Evolutionary conservation across 2,888 invertebrate genomes (phyloP).

Genomic region (Parasteatoda lunata): DNA sequence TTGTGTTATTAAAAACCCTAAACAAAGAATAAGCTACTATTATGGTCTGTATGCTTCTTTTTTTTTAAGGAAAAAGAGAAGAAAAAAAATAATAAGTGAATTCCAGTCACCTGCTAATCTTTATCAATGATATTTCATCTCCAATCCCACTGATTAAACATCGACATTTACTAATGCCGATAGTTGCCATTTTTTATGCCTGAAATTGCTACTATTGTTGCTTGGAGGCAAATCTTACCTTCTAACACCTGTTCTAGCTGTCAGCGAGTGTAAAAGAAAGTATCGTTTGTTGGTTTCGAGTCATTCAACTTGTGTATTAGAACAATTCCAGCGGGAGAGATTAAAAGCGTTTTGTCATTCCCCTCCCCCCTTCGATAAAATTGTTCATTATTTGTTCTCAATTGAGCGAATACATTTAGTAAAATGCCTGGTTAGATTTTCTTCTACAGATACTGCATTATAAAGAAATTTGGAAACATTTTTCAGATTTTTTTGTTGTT

Average conservation of each 20-base stretch:
- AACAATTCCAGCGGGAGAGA: background rate
- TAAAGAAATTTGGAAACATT: no score
- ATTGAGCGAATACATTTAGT: no score
- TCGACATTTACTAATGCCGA: conserved; percentile 46
- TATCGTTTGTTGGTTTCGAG: background rate
- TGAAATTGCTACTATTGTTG: background rate
- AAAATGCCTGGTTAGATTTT: no score
- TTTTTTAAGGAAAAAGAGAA: no score
- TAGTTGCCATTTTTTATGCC: background rate
- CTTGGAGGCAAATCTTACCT: background rate
- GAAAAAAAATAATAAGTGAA: no score
- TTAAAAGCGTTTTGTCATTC: background rate
- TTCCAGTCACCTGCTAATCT: conserved; percentile 28
- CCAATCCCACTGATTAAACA: conserved; percentile 42
- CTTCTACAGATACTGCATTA: no score
- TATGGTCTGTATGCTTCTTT: no score
- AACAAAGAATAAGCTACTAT: no score
- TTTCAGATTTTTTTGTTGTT: no score
- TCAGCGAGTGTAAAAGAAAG: background rate
- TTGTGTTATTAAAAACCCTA: no score
- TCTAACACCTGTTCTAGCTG: background rate
- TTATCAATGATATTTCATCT: conserved; percentile 36
- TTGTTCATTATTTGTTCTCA: no score
- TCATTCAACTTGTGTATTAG: background rate
- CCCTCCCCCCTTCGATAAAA: no score